Conservation (phyloP, 2,113 vertebrate species). For the Budorcas taxicolor region DNA sequence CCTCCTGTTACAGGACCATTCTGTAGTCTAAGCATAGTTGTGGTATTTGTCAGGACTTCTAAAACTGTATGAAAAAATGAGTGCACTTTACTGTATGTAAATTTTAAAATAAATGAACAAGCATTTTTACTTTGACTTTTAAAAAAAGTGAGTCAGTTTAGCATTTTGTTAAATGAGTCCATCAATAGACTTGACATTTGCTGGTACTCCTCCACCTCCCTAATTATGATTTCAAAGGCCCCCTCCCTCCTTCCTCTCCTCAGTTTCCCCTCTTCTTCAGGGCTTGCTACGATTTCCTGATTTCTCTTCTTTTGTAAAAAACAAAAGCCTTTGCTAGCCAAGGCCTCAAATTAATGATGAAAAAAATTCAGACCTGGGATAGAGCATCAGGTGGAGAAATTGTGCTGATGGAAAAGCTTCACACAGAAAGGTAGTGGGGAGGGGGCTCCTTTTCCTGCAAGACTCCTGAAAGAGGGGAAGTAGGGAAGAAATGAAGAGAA, state of each 20-base stretch:
- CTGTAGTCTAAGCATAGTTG: not conserved
- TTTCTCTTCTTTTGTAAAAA: not conserved
- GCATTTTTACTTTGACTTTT: not conserved
- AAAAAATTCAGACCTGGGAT: not conserved
- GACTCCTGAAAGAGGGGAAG: not conserved
- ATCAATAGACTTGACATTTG: not conserved
- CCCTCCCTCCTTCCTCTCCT: not conserved
- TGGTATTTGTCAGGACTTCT: not conserved
- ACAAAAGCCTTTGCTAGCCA: not conserved
- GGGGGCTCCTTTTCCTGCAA: not conserved
- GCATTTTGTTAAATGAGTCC: not conserved
- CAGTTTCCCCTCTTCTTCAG: not conserved
- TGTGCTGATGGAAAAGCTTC: not conserved
- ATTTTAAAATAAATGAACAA: not conserved
- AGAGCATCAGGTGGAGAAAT: not conserved
- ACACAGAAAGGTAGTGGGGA: not conserved
- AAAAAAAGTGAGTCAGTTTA: not conserved
- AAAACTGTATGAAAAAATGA: not conserved
- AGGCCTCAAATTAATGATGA: not conserved
- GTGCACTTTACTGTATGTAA: not conserved
- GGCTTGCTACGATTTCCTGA: not conserved
- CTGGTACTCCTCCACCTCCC: not conserved
- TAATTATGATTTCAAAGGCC: not conserved
- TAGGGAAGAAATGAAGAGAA: not conserved
- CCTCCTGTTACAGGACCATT: not conserved